phyloP scores from a whole-genome alignment of 2,888 invertebrate species.

The Hirtodrosophila alboralis region DNA sequence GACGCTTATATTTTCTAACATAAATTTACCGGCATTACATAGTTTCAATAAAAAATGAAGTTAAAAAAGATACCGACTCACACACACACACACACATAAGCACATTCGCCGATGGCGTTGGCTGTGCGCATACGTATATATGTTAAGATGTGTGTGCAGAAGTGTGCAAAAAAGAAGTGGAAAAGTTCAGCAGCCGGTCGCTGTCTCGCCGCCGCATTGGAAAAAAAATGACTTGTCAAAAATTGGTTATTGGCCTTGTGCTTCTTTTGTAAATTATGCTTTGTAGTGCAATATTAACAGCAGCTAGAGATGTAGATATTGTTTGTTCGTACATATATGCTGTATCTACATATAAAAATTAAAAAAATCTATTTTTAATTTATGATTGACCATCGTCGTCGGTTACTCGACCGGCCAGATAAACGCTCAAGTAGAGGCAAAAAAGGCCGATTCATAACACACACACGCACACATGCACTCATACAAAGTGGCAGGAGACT shows the following conservation, averaged over 20 bases:
- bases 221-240: conserved; percentile 42
- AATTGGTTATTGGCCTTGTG: conserved; percentile 30
- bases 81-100: conserved; percentile 27
- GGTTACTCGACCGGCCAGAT: conserved; percentile 68
- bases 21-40: neutral
- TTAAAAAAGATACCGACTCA: conserved; percentile 42
- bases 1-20: neutral
- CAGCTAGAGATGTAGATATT: conserved; percentile 19
- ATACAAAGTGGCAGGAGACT: conserved; percentile 38
- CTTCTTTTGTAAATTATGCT: conserved; percentile 8
- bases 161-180: conserved; percentile 64
- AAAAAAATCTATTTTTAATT: conserved; percentile 72
- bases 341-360: conserved; percentile 46
- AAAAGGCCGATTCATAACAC: conserved; percentile 68
- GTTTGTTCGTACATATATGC: conserved; percentile 25
- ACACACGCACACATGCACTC: conserved; percentile 29
- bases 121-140: conserved; percentile 30
- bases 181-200: conserved; percentile 68
- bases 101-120: conserved; percentile 61
- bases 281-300: conserved; percentile 4
- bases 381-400: conserved; percentile 64
- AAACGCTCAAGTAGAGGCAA: conserved; percentile 47
- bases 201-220: conserved; percentile 38
- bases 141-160: conserved; percentile 31
- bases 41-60: conserved; percentile 25